Evolutionary conservation across 2,797 vertebrate genomes (phyloP).

Genomic region (Gallinago nigripennis): DNA sequence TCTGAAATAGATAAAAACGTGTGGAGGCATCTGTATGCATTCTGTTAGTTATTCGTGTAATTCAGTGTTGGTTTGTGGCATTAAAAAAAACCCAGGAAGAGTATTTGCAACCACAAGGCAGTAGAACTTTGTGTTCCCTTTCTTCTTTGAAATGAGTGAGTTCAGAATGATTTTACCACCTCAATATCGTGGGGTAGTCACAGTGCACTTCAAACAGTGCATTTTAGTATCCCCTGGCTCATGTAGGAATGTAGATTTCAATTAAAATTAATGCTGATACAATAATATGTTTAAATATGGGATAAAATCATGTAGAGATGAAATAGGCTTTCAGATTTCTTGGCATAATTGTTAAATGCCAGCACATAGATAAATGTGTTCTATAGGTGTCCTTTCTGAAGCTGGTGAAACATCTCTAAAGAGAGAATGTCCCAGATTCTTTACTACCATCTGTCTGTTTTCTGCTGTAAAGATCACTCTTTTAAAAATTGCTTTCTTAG

Average conservation of each 20-base stretch:
- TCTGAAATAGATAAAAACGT: not conserved
- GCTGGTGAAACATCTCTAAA: slow-evolving; percentile 62
- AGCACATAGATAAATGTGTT: slow-evolving; percentile 60
- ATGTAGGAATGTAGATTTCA: not conserved
- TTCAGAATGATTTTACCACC: not conserved
- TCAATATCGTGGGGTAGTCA: not conserved
- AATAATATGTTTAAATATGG: slow-evolving; percentile 10
- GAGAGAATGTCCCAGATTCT: slow-evolving; percentile 71
- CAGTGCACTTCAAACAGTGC: not conserved
- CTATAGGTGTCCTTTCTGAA: slow-evolving; percentile 68
- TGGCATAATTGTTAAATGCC: slow-evolving; percentile 68
- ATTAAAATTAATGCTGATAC: slow-evolving; percentile 13
- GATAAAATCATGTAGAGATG: not conserved
- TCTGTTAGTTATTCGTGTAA: not conserved
- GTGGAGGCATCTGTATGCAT: not conserved
- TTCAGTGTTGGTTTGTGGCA: not conserved
- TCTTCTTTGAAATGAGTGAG: not conserved
- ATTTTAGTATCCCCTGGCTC: not conserved
- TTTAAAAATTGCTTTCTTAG: slow-evolving; percentile 58
- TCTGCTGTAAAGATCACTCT: slow-evolving; percentile 63
- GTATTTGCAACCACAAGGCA: not conserved
- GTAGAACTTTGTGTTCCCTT: not conserved
- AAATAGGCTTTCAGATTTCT: slow-evolving; percentile 50
- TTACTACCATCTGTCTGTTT: slow-evolving; percentile 74
- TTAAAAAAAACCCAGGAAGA: slow-evolving; percentile 16